A percentile compares a stretch with the other conserved stretches of the same genome.
These are phyloP conservation scores for Sinella curviseta DNA, from an alignment of 1,140 invertebrate species.

Conservation along the genomic window DNA sequence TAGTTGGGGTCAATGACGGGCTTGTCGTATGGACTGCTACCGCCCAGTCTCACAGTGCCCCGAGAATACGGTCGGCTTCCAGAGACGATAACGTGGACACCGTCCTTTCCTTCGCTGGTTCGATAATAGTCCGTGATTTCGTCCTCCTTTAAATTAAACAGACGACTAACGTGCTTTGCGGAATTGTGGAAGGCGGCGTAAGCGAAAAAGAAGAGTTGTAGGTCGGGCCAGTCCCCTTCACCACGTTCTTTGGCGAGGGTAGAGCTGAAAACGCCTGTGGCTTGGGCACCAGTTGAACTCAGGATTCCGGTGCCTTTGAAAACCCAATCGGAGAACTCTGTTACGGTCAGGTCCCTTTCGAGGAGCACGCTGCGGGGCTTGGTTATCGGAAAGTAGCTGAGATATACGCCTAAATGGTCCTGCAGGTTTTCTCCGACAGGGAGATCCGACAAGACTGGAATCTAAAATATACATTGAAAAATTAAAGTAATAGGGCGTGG, in stretches of 20 bases:
- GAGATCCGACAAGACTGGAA: background rate
- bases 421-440: constrained; percentile 4
- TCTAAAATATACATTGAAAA: no score
- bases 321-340: constrained; percentile 29
- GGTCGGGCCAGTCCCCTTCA: constrained; percentile 51
- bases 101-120: constrained; percentile 30
- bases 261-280: constrained; percentile 33
- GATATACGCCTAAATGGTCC: constrained; percentile 11
- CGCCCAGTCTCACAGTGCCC: constrained; percentile 47
- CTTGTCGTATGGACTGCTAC: constrained; percentile 57
- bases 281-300: constrained; percentile 27
- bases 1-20: constrained; percentile 61
- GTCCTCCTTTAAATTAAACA: background rate
- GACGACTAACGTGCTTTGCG: background rate
- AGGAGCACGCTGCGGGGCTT: background rate
- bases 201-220: constrained; percentile 46
- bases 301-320: constrained; percentile 37
- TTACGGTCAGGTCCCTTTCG: constrained; percentile 21
- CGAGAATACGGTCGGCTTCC: constrained; percentile 30
- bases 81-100: constrained; percentile 30
- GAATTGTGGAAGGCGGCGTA: background rate
- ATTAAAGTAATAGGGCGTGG: no score
- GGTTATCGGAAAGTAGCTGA: constrained; percentile 16
- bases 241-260: constrained; percentile 30
- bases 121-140: constrained; percentile 35